phyloP scores from a whole-genome alignment of 2,113 vertebrate species.

The Halcyon senegalensis region DNA sequence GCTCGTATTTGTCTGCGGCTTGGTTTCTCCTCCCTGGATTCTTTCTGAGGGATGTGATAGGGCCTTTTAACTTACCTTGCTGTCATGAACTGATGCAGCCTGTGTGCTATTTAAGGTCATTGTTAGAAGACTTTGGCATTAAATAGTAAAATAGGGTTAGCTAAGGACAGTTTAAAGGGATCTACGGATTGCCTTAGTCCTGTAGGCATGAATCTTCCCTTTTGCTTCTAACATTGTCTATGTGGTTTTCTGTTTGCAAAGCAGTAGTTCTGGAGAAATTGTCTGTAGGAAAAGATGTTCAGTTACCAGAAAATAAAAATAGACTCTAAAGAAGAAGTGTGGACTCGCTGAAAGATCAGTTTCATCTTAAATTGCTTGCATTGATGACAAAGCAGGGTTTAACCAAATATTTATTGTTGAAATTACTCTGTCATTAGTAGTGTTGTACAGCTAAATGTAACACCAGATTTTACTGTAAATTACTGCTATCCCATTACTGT shows the following conservation, averaged over 20 bases:
- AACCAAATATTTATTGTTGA: slow-evolving; percentile 77
- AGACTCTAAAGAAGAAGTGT: slow-evolving; percentile 61
- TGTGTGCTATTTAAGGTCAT: background rate
- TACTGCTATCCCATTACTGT: slow-evolving; percentile 57
- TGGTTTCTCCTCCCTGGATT: background rate
- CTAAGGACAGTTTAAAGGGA: slow-evolving; percentile 8
- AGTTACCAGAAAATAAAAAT: slow-evolving; percentile 73
- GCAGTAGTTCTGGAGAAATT: slow-evolving; percentile 49
- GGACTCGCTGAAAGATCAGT: slow-evolving; percentile 39
- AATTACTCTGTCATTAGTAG: slow-evolving; percentile 72
- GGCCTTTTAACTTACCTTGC: background rate
- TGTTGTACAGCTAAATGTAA: slow-evolving; percentile 71
- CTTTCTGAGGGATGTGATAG: background rate
- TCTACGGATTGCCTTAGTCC: background rate
- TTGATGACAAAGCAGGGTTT: slow-evolving; percentile 76
- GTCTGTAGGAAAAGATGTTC: slow-evolving; percentile 35
- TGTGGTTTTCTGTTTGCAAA: slow-evolving; percentile 64
- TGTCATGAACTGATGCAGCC: background rate
- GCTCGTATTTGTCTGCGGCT: background rate
- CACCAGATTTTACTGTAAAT: slow-evolving; percentile 61
- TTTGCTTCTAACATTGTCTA: background rate
- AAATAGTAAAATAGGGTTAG: background rate
- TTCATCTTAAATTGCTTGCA: slow-evolving; percentile 70
- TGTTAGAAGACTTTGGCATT: background rate
- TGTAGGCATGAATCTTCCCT: slow-evolving; percentile 16